Conservation (phyloP, 2,113 vertebrate genomes). For the Oncorhynchus gorbuscha region DNA sequence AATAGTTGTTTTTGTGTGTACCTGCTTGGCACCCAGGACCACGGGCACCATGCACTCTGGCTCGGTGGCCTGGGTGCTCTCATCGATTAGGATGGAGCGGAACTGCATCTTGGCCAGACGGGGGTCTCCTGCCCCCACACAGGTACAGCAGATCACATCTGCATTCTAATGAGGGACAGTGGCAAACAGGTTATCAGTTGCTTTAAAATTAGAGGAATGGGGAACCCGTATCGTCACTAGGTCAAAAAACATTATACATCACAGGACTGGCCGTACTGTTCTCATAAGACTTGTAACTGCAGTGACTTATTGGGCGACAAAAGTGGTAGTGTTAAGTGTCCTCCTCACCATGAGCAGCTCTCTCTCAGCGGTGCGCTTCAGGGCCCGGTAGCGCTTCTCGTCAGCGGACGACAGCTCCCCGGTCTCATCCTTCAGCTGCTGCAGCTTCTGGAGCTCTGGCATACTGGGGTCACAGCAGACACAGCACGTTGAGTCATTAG, state of each 20-base stretch:
- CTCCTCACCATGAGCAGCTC: slow-evolving; percentile 7
- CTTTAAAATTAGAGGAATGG: neutral
- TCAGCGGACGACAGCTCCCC: slow-evolving; percentile 95
- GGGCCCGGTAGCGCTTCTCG: slow-evolving; percentile 93
- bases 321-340: neutral
- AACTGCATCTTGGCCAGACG: slow-evolving; percentile 98
- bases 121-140: slow-evolving; percentile 94
- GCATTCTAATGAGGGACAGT: slow-evolving; percentile 79
- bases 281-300: no score
- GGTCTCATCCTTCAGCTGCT: slow-evolving; percentile 97
- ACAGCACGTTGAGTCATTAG: neutral
- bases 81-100: slow-evolving; percentile 96
- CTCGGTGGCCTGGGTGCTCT: slow-evolving; percentile 97
- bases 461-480: slow-evolving; percentile 72
- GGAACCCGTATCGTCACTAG: neutral
- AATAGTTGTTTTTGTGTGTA: neutral
- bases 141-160: slow-evolving; percentile 96
- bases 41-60: slow-evolving; percentile 78
- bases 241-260: neutral
- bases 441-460: slow-evolving; percentile 97
- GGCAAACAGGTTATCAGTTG: neutral
- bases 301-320: no score
- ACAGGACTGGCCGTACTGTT: no score
- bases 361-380: slow-evolving; percentile 88
- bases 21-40: slow-evolving; percentile 16